Evolutionary conservation across 2,113 vertebrate genomes (phyloP).

Genomic region (Turdus rufiventris): DNA sequence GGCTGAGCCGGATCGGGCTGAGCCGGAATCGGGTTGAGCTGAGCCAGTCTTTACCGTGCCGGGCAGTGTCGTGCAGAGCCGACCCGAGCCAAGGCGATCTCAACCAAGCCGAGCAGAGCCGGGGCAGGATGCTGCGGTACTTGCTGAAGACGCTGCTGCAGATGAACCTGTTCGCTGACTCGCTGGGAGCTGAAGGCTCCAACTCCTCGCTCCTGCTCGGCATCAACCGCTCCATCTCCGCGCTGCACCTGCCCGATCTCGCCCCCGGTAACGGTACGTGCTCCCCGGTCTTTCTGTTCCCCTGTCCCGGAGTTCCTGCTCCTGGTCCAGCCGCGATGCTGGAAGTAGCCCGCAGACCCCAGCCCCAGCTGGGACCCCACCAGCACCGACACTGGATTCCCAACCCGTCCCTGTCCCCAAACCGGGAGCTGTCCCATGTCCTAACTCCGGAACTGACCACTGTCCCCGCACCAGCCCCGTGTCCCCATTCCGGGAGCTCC

Average conservation of each 20-base stretch:
- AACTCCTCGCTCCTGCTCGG: constrained; percentile 80
- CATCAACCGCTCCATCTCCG: constrained; percentile 72
- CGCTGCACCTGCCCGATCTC: constrained; percentile 79
- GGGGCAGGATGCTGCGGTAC: constrained; percentile 86
- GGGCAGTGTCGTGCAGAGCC: background rate
- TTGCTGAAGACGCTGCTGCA: constrained; percentile 93
- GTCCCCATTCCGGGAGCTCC: background rate
- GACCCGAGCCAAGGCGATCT: rapidly evolving
- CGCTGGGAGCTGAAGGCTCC: constrained; percentile 71
- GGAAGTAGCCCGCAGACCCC: background rate
- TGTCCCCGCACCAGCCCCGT: rapidly evolving
- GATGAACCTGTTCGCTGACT: constrained; percentile 95
- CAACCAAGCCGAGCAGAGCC: background rate
- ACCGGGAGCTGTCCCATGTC: background rate
- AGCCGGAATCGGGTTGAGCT: background rate
- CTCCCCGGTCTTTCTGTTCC: background rate
- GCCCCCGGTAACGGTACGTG: constrained; percentile 77
- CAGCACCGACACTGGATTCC: rapidly evolving
- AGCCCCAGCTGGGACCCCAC: background rate
- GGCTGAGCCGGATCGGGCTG: too few relatives aligned
- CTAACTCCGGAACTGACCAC: rapidly evolving
- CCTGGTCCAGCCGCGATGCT: background rate
- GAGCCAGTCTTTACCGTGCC: background rate
- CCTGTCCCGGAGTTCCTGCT: background rate
- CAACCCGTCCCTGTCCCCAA: background rate